Percentiles rank a stretch among this genome's conserved stretches.
Evolutionary conservation across 2,888 invertebrate genomes (phyloP).

Genomic region (Agriopis marginaria): DNA sequence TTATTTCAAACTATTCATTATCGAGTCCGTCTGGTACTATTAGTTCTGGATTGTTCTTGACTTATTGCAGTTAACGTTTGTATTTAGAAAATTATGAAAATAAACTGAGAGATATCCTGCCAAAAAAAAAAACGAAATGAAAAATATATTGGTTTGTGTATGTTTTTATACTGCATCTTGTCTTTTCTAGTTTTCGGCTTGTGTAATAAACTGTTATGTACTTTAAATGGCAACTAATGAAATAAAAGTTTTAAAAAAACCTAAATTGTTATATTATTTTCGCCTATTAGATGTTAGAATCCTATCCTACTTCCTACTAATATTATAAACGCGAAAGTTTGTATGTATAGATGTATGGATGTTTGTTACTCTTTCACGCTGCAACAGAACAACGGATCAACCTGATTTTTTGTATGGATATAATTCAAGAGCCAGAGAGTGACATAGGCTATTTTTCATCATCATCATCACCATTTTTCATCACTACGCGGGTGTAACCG

Average conservation of each 20-base stretch:
- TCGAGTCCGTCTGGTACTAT: background rate
- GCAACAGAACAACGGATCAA: too few relatives aligned
- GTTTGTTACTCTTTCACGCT: too few relatives aligned
- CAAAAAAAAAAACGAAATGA: background rate
- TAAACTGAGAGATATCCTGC: background rate
- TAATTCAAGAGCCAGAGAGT: too few relatives aligned
- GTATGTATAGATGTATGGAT: too few relatives aligned
- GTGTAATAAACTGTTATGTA: background rate
- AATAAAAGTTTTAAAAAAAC: background rate
- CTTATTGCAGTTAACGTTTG: background rate
- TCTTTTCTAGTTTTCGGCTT: background rate
- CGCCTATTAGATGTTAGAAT: background rate
- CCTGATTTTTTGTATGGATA: too few relatives aligned
- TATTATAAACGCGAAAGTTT: too few relatives aligned
- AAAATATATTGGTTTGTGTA: background rate
- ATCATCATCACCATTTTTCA: too few relatives aligned
- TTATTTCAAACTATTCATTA: too few relatives aligned
- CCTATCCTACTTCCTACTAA: too few relatives aligned
- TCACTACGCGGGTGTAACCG: too few relatives aligned
- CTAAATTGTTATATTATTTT: background rate
- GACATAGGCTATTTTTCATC: too few relatives aligned
- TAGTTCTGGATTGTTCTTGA: background rate
- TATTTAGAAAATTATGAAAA: background rate
- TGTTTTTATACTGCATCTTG: background rate
- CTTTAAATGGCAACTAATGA: background rate